A percentile compares a stretch with the other conserved stretches of the same genome.
Evolutionary conservation across 64 coral and sea anemone genomes (phyloP).

Genomic region (Montipora foliosa): DNA sequence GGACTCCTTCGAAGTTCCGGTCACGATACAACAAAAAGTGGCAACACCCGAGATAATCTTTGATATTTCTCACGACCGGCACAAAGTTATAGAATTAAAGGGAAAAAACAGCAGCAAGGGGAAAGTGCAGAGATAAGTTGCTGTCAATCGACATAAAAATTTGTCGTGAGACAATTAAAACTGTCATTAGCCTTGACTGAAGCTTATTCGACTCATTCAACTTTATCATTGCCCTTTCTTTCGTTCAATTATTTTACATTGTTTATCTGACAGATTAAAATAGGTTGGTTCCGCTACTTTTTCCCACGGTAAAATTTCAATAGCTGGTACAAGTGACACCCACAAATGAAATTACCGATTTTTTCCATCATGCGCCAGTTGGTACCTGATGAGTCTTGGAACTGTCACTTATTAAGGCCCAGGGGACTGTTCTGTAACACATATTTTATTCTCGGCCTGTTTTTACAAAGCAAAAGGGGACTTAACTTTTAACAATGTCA

Average conservation of each 20-base stretch:
- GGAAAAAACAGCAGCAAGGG: background rate
- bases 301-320: conserved; percentile 63
- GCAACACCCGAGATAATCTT: background rate
- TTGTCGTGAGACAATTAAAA: background rate
- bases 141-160: background rate
- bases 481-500: conserved; percentile 5
- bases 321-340: conserved; percentile 4
- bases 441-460: background rate
- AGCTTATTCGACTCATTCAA: background rate
- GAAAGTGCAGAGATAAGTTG: background rate
- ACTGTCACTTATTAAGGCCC: background rate
- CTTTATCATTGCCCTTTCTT: background rate
- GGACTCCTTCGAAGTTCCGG: conserved; percentile 44
- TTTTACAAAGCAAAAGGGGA: background rate
- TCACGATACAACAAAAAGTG: background rate
- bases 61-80: conserved; percentile 19
- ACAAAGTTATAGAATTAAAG: background rate
- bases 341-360: background rate
- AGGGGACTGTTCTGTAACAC: background rate
- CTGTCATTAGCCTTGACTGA: background rate
- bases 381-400: background rate
- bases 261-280: background rate
- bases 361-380: background rate
- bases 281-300: background rate
- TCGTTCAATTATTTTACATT: background rate